Percentiles rank a stretch among this genome's conserved stretches.
Evolutionary conservation across 2,888 invertebrate genomes (phyloP).

Genomic region (Ormyrus pomaceus): DNA sequence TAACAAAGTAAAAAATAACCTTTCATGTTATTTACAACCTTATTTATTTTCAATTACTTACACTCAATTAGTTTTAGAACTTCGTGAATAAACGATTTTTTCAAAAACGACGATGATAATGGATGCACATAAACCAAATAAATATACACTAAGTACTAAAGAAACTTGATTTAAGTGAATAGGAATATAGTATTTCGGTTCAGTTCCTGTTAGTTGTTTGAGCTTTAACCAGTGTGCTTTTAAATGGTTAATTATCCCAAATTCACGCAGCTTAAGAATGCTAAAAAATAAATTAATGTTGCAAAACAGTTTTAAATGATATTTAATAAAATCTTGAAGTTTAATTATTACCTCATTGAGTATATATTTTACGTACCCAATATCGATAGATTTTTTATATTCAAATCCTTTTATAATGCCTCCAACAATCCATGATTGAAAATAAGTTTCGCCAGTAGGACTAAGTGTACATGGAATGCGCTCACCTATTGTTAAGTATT

Average conservation of each 20-base stretch:
- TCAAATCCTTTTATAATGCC: conserved; percentile 59
- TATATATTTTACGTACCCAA: conserved; percentile 57
- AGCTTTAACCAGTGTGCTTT: conserved; percentile 53
- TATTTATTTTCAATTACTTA: no score
- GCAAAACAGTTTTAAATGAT: no score
- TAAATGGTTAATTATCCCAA: conserved; percentile 54
- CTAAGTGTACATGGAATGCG: conserved; percentile 54
- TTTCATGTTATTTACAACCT: no score
- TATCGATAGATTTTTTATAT: conserved; percentile 60
- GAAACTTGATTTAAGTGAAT: conserved; percentile 38
- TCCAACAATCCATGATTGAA: conserved; percentile 50
- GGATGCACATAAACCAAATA: conserved; percentile 23
- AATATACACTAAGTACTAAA: conserved; percentile 21
- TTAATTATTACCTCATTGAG: neutral
- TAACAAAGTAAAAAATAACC: no score
- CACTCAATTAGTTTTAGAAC: no score
- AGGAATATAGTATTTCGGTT: conserved; percentile 6
- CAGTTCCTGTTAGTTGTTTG: neutral
- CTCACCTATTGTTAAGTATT: conserved; percentile 46
- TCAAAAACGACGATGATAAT: conserved; percentile 28
- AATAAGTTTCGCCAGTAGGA: conserved; percentile 39
- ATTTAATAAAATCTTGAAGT: neutral
- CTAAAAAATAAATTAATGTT: conserved; percentile 48
- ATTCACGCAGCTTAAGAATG: conserved; percentile 58
- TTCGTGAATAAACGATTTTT: conserved; percentile 12